Percentiles rank a stretch among this genome's conserved stretches.
These are phyloP conservation scores for Cynopterus sphinx DNA, from an alignment of 2,797 vertebrate species.

Conservation along the genomic window DNA sequence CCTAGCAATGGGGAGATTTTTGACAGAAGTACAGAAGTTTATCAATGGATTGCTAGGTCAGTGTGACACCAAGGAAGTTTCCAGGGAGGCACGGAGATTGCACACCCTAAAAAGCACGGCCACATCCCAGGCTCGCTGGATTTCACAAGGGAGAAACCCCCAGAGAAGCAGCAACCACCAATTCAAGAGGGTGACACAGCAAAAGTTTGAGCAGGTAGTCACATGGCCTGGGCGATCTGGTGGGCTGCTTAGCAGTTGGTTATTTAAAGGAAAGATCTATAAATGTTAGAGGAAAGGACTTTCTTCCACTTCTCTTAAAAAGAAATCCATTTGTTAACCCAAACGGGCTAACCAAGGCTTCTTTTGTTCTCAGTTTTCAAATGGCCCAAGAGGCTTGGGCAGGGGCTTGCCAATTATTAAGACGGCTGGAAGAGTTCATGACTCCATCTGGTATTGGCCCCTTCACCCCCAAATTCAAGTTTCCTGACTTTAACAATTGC, in stretches of 20 bases:
- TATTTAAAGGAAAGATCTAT: not conserved
- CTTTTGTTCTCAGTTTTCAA: not conserved
- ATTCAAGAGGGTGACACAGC: not conserved
- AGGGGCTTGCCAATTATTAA: not conserved
- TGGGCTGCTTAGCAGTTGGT: not conserved
- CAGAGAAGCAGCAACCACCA: not conserved
- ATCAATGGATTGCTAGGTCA: not conserved
- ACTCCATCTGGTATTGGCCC: not conserved
- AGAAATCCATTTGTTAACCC: not conserved
- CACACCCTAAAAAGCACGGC: not conserved
- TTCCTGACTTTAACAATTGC: not conserved
- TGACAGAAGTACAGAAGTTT: not conserved
- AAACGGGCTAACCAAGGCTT: not conserved
- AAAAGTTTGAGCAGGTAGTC: not conserved
- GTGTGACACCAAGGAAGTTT: not conserved
- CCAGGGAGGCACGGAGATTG: not conserved
- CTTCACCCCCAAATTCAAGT: not conserved
- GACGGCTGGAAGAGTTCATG: not conserved
- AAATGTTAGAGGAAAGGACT: not conserved
- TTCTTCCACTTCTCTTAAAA: not conserved
- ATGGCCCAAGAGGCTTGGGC: not conserved
- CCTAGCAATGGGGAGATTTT: not conserved
- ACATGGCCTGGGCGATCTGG: not conserved
- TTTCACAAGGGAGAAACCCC: not conserved
- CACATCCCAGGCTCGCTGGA: accelerated